Evolutionary conservation across 2,797 vertebrate genomes (phyloP).

Genomic region (Babyrousa celebensis): DNA sequence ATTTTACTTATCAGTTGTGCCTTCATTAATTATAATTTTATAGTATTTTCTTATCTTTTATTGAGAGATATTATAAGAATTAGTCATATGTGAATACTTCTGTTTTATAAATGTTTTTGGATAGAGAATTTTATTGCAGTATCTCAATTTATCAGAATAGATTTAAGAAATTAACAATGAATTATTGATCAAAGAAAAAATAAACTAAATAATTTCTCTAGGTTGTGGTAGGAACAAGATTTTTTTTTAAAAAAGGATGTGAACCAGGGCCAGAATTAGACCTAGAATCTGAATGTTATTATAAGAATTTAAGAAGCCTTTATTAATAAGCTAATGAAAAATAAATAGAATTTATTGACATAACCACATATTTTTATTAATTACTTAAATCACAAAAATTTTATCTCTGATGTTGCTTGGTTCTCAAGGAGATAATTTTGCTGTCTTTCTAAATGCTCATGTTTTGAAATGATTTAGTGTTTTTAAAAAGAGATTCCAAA

Average conservation of each 20-base stretch:
- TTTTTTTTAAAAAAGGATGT: not conserved
- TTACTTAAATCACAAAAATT: constrained; percentile 21
- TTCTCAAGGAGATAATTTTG: not conserved
- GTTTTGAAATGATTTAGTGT: not conserved
- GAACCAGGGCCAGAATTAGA: not conserved
- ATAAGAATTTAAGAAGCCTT: not conserved
- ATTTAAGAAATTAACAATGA: not conserved
- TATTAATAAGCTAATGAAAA: not conserved
- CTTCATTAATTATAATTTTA: constrained; percentile 19
- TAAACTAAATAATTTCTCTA: not conserved
- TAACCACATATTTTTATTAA: constrained; percentile 3
- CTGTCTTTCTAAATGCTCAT: not conserved
- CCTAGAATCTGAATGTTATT: not conserved
- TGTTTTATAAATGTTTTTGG: not conserved
- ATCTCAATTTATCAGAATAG: not conserved
- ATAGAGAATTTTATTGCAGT: not conserved
- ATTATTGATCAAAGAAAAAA: constrained; percentile 9
- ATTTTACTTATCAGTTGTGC: not conserved
- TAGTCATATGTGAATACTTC: not conserved
- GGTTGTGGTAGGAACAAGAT: not conserved
- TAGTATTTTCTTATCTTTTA: not conserved
- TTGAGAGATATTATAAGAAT: not conserved
- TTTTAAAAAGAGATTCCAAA: constrained; percentile 7
- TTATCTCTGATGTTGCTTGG: not conserved
- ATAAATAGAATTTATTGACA: not conserved